A percentile compares a stretch with the other conserved stretches of the same genome.
Conservation (phyloP, 2,113 vertebrate genomes). For the Felis chaus region DNA sequence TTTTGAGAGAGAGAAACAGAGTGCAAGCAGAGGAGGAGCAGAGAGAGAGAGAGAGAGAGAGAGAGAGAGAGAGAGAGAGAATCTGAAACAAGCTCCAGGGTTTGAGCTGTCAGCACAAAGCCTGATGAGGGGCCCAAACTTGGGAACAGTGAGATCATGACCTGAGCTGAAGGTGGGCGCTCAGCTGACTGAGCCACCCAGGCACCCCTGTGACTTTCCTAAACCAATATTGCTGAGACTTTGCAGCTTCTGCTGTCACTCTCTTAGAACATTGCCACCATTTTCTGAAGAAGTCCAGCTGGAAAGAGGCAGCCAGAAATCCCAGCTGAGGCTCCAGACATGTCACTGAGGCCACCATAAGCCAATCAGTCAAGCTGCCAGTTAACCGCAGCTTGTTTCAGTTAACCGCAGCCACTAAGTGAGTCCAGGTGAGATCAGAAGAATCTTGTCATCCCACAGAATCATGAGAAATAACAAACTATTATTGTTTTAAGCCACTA, state of each 20-base stretch:
- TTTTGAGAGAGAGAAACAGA: too few species aligned
- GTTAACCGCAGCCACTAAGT: background rate
- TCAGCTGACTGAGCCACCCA: too few species aligned
- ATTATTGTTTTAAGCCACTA: background rate
- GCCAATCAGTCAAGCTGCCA: background rate
- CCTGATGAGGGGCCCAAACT: too few species aligned
- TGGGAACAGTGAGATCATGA: too few species aligned
- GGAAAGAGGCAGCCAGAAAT: background rate
- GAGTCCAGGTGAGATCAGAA: background rate
- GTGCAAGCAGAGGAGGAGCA: too few species aligned
- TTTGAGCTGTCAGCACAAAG: too few species aligned
- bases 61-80: too few species aligned
- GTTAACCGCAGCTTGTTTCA: background rate
- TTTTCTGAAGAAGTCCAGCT: background rate
- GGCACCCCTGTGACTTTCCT: too few species aligned
- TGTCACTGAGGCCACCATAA: background rate
- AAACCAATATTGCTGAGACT: background rate
- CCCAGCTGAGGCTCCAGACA: background rate
- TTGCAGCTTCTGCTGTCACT: background rate
- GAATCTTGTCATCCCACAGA: background rate
- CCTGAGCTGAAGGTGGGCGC: too few species aligned
- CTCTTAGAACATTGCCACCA: background rate
- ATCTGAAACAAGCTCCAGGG: too few species aligned
- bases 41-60: too few species aligned
- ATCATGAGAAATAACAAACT: background rate